phyloP scores from a whole-genome alignment of 92 coral and sea anemone species.

The Blastomussa wellsi region DNA sequence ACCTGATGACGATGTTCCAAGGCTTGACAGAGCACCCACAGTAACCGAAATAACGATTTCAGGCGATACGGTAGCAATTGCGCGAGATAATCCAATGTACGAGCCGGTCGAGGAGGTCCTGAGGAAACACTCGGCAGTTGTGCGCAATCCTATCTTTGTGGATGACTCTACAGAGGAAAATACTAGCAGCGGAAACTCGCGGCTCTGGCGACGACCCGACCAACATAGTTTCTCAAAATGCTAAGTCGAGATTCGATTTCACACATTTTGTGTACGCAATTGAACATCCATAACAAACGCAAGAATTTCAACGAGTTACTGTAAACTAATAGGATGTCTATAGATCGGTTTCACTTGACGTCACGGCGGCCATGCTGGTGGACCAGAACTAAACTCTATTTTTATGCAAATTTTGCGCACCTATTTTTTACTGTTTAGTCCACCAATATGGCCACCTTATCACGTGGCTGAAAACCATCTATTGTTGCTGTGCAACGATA shows the following conservation, averaged over 20 bases:
- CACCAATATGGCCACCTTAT: too few species aligned
- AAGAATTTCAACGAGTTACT: background rate
- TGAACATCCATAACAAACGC: background rate
- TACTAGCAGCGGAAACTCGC: slow-evolving; percentile 11
- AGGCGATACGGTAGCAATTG: slow-evolving; percentile 50
- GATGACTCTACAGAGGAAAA: slow-evolving; percentile 34
- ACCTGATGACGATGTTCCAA: background rate
- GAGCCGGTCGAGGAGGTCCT: slow-evolving; percentile 67
- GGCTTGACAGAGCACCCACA: background rate
- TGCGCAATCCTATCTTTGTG: slow-evolving; percentile 54
- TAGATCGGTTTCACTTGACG: too few species aligned
- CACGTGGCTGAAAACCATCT: background rate
- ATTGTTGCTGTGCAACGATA: background rate
- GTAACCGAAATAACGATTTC: slow-evolving; percentile 59
- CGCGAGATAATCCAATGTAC: slow-evolving; percentile 68
- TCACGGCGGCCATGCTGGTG: too few species aligned
- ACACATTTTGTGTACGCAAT: background rate
- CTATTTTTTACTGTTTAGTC: too few species aligned
- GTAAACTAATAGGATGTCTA: background rate
- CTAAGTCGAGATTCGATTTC: background rate
- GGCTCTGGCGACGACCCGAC: slow-evolving; percentile 34
- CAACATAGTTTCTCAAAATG: slow-evolving; percentile 13
- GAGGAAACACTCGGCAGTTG: slow-evolving; percentile 50
- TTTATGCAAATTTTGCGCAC: too few species aligned
- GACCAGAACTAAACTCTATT: too few species aligned